These are phyloP conservation scores for Macropus fuliginosus DNA, from an alignment of 2,797 vertebrate species.

Conservation along the genomic window DNA sequence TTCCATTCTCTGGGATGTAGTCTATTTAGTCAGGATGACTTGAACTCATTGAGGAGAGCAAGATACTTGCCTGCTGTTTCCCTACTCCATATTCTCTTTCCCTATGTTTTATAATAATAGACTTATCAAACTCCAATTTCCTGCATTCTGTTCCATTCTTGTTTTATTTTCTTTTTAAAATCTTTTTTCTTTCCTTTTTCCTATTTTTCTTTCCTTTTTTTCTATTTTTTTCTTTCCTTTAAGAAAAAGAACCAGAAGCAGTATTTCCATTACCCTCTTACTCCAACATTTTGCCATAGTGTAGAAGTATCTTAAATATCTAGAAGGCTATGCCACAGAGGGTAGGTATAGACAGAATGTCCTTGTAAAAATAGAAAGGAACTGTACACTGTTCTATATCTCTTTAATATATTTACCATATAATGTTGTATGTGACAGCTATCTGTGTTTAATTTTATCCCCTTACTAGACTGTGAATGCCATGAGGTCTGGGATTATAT, in stretches of 20 bases:
- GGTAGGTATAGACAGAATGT: background rate
- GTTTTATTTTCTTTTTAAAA: background rate
- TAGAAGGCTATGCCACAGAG: background rate
- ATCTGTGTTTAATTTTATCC: background rate
- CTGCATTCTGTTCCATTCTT: background rate
- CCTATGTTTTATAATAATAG: background rate
- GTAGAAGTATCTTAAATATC: background rate
- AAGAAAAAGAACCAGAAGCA: background rate
- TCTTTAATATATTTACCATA: background rate
- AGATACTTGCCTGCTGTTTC: background rate
- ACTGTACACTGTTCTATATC: background rate
- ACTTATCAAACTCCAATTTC: background rate
- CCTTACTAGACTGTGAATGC: background rate
- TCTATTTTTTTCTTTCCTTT: too few relatives aligned
- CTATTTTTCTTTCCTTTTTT: too few relatives aligned
- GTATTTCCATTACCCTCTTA: background rate
- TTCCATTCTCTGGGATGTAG: background rate
- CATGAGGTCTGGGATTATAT: background rate
- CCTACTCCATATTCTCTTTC: background rate
- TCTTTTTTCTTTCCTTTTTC: too few relatives aligned
- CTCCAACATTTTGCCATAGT: background rate
- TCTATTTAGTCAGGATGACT: background rate
- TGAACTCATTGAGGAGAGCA: background rate
- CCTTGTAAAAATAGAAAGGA: background rate
- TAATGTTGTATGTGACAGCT: background rate